Evolutionary conservation across 2,888 invertebrate species (phyloP), one percentile per base, ranked within the genome.

Genomic region (Bedellia somnulentella): DNA sequence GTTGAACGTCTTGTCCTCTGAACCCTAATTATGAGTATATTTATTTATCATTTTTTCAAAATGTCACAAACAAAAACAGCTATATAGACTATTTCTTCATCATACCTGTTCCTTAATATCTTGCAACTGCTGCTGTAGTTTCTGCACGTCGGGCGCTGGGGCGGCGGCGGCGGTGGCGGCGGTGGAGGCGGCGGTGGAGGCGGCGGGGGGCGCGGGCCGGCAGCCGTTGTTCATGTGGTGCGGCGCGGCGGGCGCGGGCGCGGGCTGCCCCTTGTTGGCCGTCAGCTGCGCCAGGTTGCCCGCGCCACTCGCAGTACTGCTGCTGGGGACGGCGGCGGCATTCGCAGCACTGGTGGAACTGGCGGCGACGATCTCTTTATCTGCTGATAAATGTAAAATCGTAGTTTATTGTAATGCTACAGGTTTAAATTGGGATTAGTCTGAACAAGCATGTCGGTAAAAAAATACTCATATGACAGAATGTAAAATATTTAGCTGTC

Each of bases 81-180:
- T n/a, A n/a, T n/a, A n/a, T n/a, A n/a, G n/a, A n/a, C n/a, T n/a
- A n/a, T n/a, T n/a, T n/a, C n/a, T n/a, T n/a, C n/a, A n/a, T n/a
- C n/a, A 15, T 53, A 92, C 94, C 84, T 95, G 95, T 64, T 97
- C 96, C 57, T 95, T 96, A 49, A 97, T 96, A 57, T 97, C 97
- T 63, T 96, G 94, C 37, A 98, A 67, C 55, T 97, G 96, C 33
- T 71, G 71, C 40, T 71, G 71, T 17, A 71, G 49, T 27, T 71
- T 71, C 57, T 97, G 95, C 33, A 96, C 88, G 62, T 96, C 95
- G 35, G 66, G 53, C 24, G 51, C 52, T 27, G 42, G 51, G 12
- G 42, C 37, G 33, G 38, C 1, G 33, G 30, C 3, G 41, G 31
- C 14, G 36, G 31, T 13, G 24, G 37, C 23, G 39, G 84, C 76